Base-by-base conservation (phyloP, 2,888 invertebrate genomes). In the Trachelus iudaicus region DNA sequence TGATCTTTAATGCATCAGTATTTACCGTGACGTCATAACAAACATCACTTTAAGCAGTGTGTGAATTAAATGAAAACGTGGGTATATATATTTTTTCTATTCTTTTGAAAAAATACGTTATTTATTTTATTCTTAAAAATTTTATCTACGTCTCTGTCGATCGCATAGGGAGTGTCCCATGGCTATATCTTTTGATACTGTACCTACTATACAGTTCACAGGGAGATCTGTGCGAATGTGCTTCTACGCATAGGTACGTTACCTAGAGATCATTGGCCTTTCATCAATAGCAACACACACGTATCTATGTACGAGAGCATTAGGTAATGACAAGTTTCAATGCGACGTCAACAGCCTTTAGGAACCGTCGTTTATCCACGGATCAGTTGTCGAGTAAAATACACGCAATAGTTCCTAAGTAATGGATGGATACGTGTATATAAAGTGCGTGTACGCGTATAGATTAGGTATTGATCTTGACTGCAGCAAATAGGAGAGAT, bases 231-330 rank as follows among this genome's bases (percentile, higher is more conserved):
- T 23, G 56, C 23, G 56, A 15, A 56, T 23, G 9, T 23, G 23
- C 56, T 23, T 56, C 15, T 23, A 23, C 56, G 2, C 56, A 9
- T 56, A 56, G 56, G 23, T 56, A 56, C 23, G 56, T 9, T 23
- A 2, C 56, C 23, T 56, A 9, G 56, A 56, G 56, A 23, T 23
- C 23, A 56, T 56, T 23, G 56, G 2, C 2, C 56, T 56, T 56
- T 56, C 56, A 9, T 56, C 23, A 23, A 23, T 23, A 56, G 56
- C 56, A 40, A 2, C 56, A 23, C 9, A 9, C 56, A 56, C 23
- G 56, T 56, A 56, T 83, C 83, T 81, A 85, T 79, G 79, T 84
- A 83, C 79, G 84, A 83, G 82, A 80, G 79, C 85, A 84, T 85
- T 85, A 85, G 84, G 83, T 80, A 82, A 79, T 76, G 83, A 81